phyloP scores from a whole-genome alignment of 2,888 invertebrate genomes.

The Entomobrya proxima region DNA sequence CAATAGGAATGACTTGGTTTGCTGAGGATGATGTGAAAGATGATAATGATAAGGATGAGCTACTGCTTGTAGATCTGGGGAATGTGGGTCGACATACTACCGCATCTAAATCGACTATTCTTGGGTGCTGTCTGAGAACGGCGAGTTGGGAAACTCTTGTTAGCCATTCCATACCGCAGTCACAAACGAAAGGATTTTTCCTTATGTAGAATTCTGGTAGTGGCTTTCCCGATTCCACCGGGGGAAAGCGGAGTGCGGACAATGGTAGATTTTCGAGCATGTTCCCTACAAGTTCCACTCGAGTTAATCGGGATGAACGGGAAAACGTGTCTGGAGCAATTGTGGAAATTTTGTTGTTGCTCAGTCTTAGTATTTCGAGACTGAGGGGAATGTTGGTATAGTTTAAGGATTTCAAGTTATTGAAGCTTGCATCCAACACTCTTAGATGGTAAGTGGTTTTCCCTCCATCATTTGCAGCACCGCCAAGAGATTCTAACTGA shows the following conservation, averaged over 20 bases:
- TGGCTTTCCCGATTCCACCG: conserved; percentile 83
- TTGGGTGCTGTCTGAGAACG: conserved; percentile 88
- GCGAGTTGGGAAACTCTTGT: conserved; percentile 90
- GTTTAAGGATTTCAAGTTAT: conserved; percentile 88
- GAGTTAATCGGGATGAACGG: conserved; percentile 87
- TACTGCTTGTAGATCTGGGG: conserved; percentile 80
- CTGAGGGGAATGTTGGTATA: conserved; percentile 90
- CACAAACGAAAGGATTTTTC: conserved; percentile 95
- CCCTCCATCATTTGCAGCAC: conserved; percentile 32
- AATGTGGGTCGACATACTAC: conserved; percentile 90
- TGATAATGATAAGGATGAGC: neutral
- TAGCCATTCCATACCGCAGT: conserved; percentile 97
- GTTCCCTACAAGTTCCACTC: conserved; percentile 94
- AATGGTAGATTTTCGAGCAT: conserved; percentile 92
- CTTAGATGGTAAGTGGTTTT: conserved; percentile 77
- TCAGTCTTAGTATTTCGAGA: conserved; percentile 91
- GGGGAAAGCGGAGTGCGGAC: conserved; percentile 86
- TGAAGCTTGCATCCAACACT: conserved; percentile 92
- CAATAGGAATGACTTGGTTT: conserved; percentile 78
- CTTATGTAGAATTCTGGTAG: conserved; percentile 94
- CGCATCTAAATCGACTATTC: conserved; percentile 91
- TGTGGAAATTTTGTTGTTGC: conserved; percentile 89
- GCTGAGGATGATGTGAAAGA: neutral
- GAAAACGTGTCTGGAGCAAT: conserved; percentile 91
- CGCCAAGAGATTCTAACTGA: conserved; percentile 63